phyloP scores from a whole-genome alignment of 1,140 invertebrate species.

The Procambarus virginalis region DNA sequence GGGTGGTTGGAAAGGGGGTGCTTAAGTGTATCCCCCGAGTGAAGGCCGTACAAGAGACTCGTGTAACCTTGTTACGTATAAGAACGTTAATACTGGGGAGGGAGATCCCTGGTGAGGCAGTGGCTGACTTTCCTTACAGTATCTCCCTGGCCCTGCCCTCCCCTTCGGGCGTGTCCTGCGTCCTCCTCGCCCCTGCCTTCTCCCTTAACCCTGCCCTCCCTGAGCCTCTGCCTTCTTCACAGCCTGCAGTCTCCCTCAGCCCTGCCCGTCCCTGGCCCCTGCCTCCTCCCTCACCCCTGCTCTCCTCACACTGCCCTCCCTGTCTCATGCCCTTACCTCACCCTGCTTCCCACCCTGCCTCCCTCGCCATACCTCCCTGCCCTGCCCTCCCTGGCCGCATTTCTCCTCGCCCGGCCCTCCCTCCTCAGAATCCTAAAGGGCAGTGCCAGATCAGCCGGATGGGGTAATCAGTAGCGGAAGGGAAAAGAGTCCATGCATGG shows the following conservation, averaged over 20 bases:
- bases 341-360: background rate
- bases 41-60: conserved; percentile 22
- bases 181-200: too few species aligned
- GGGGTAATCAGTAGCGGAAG: too few species aligned
- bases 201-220: too few species aligned
- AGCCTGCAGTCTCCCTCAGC: background rate
- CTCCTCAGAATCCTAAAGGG: too few species aligned
- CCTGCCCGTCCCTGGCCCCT: background rate
- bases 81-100: conserved; percentile 40
- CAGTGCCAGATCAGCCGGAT: too few species aligned
- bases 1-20: background rate
- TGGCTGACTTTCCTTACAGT: background rate
- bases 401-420: too few species aligned
- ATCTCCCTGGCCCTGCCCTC: too few species aligned
- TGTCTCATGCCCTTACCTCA: background rate
- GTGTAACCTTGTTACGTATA: conserved; percentile 49
- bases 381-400: too few species aligned
- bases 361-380: too few species aligned
- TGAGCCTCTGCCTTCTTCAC: background rate
- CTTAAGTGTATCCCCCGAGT: background rate
- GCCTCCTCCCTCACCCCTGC: conserved; percentile 1
- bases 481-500: background rate
- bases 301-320: background rate
- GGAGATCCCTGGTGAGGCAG: background rate
- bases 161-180: too few species aligned